Percentiles rank a stretch among this genome's conserved stretches.
phyloP scores from a whole-genome alignment of 2,113 vertebrate genomes.

The Cyanocitta stelleri region DNA sequence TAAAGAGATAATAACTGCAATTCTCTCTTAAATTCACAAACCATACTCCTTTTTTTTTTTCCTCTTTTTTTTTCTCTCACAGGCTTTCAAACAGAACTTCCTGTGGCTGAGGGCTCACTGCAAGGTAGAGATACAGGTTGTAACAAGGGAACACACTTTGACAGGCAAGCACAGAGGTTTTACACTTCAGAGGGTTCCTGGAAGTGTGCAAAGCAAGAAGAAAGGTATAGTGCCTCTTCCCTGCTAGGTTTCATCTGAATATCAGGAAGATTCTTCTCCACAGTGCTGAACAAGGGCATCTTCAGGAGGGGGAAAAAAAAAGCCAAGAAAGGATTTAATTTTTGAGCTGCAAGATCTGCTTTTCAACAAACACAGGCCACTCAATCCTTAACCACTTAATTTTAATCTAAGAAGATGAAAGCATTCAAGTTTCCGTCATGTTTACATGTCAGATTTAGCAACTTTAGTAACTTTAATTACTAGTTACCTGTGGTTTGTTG shows the following conservation, averaged over 20 bases:
- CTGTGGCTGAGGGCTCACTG: not conserved
- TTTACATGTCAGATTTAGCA: not conserved
- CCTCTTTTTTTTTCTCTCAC: not conserved
- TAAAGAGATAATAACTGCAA: conserved; percentile 16
- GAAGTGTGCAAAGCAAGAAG: not conserved
- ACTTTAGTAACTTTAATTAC: not conserved
- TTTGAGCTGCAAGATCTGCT: not conserved
- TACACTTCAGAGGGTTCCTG: not conserved
- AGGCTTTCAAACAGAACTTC: not conserved
- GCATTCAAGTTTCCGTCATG: not conserved
- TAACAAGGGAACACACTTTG: not conserved
- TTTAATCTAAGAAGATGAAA: not conserved
- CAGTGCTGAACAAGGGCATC: not conserved
- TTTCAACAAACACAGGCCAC: not conserved
- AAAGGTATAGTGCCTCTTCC: not conserved
- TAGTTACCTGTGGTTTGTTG: not conserved
- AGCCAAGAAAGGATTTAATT: not conserved
- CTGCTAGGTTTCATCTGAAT: not conserved
- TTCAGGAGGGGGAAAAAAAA: not conserved
- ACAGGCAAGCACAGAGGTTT: not conserved
- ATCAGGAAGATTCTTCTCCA: not conserved
- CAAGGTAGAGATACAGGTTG: not conserved
- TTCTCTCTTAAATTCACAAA: conserved; percentile 5
- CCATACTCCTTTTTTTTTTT: not conserved
- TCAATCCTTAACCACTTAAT: not conserved